A percentile compares a stretch with the other conserved stretches of the same genome.
Conservation (phyloP, 1,140 invertebrate genomes). For the Penaeus chinensis region DNA sequence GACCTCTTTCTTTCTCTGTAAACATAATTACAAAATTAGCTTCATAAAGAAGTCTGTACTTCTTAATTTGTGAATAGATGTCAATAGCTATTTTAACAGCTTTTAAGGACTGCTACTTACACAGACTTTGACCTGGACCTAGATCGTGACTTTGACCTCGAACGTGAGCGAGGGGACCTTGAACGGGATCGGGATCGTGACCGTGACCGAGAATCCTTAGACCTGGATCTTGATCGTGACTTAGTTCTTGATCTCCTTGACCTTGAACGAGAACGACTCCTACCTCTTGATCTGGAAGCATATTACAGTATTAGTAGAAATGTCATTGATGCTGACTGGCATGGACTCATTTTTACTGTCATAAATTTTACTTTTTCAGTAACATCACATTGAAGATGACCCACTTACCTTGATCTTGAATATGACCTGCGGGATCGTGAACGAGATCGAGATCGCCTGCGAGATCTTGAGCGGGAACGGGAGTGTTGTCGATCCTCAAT, state of each 20-base stretch:
- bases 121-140: slow-evolving; percentile 28
- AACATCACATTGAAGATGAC: background rate
- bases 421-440: slow-evolving; percentile 20
- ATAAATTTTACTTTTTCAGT: background rate
- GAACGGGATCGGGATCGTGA: slow-evolving; percentile 41
- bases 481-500: slow-evolving; percentile 73
- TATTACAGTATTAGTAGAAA: no score
- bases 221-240: slow-evolving; percentile 40
- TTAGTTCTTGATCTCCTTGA: slow-evolving; percentile 9
- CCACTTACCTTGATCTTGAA: slow-evolving; percentile 14
- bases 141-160: slow-evolving; percentile 64
- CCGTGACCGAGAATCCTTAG: slow-evolving; percentile 16
- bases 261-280: slow-evolving; percentile 5
- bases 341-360: no score
- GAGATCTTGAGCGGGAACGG: slow-evolving; percentile 76
- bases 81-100: background rate
- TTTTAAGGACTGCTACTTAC: background rate
- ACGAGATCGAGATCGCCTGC: slow-evolving; percentile 22
- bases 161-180: slow-evolving; percentile 30
- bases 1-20: slow-evolving; percentile 31
- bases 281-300: no score
- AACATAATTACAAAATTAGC: background rate
- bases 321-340: no score
- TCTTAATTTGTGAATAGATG: background rate
- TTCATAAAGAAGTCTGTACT: background rate